Percentiles rank a stretch among this genome's conserved stretches.
These are phyloP conservation scores for Rhea americana DNA, from an alignment of 2,113 vertebrate species.

Conservation along the genomic window DNA sequence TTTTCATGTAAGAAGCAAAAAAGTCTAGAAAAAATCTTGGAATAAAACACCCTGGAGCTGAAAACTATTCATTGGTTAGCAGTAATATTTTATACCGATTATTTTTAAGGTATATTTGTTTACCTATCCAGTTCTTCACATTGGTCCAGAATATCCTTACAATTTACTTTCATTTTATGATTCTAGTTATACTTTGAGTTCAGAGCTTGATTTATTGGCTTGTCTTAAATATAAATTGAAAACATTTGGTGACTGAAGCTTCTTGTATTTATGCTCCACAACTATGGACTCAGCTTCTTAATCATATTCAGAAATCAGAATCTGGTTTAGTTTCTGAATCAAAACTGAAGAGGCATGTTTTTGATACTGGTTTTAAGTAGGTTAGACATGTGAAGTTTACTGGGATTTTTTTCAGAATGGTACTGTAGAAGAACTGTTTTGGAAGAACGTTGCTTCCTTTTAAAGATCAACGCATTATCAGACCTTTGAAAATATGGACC, in stretches of 20 bases:
- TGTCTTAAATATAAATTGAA: constrained; percentile 43
- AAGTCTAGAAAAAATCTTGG: neutral
- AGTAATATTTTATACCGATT: neutral
- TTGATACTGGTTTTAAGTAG: constrained; percentile 16
- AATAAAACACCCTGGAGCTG: constrained; percentile 11
- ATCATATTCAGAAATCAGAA: neutral
- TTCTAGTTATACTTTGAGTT: constrained; percentile 17
- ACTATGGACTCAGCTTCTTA: constrained; percentile 11
- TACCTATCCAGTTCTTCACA: neutral
- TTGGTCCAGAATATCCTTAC: neutral
- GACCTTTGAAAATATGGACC: neutral
- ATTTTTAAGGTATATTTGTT: neutral
- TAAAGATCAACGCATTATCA: neutral
- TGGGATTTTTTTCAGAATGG: neutral
- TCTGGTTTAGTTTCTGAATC: neutral
- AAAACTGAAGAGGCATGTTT: neutral
- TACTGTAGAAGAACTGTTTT: neutral
- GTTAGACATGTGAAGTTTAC: neutral
- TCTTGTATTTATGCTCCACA: neutral
- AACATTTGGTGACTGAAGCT: constrained; percentile 11
- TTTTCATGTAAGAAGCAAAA: constrained; percentile 1
- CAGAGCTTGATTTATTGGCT: constrained; percentile 49
- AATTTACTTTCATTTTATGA: constrained; percentile 17
- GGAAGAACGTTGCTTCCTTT: neutral
- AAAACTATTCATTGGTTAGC: neutral